A percentile compares a stretch with the other conserved stretches of the same genome.
Conservation (phyloP, 2,113 vertebrate species). For the Gambusia holbrooki region DNA sequence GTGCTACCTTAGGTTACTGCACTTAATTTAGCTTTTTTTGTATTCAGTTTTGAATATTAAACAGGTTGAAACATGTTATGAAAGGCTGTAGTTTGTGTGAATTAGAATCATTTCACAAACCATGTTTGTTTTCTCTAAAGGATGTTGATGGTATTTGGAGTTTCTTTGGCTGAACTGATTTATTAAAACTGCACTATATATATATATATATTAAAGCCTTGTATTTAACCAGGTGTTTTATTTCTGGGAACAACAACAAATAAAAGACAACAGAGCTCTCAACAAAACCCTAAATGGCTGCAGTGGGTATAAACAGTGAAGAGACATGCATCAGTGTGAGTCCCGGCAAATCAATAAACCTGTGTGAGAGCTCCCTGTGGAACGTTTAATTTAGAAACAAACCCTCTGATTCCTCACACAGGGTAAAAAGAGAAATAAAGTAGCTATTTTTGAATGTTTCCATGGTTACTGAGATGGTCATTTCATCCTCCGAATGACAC, state of each 20-base stretch:
- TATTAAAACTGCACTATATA: background rate
- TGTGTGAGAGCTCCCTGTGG: background rate
- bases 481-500: too few species aligned
- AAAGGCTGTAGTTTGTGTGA: too few species aligned
- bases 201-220: too few species aligned
- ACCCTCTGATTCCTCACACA: background rate
- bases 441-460: constrained; percentile 15
- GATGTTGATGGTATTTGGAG: too few species aligned
- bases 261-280: background rate
- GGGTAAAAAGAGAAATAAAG: background rate
- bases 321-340: background rate
- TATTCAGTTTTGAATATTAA: too few species aligned
- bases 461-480: constrained; percentile 8
- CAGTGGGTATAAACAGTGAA: background rate
- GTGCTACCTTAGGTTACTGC: too few species aligned
- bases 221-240: background rate
- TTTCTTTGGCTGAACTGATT: background rate
- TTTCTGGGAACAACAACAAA: background rate
- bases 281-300: background rate
- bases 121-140: too few species aligned
- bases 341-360: constrained; percentile 13
- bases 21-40: too few species aligned
- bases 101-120: too few species aligned
- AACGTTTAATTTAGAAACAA: constrained; percentile 2
- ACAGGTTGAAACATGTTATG: too few species aligned